These are phyloP conservation scores for Drosophila limbata DNA, from an alignment of 2,888 invertebrate species.

Conservation along the genomic window DNA sequence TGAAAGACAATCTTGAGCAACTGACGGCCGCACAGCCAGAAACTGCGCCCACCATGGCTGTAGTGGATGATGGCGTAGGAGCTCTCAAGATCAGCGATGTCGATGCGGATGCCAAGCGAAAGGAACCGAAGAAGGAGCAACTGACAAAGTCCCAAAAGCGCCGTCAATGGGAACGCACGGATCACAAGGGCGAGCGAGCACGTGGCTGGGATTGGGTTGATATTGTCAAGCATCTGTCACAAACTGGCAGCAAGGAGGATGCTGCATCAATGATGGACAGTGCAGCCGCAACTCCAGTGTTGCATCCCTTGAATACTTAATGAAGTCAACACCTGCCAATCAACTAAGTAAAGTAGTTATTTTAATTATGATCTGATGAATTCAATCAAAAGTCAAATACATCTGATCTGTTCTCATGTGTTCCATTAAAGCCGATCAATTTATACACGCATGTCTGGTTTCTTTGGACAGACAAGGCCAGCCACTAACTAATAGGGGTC, in stretches of 20 bases:
- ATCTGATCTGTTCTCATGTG: constrained; percentile 37
- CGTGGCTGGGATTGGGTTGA: constrained; percentile 98
- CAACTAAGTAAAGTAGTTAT: constrained; percentile 38
- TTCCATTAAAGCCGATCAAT: constrained; percentile 63
- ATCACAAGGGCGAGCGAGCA: constrained; percentile 93
- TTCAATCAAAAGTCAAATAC: constrained; percentile 35
- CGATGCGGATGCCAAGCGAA: constrained; percentile 86
- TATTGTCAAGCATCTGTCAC: constrained; percentile 97
- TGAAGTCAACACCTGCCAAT: constrained; percentile 11
- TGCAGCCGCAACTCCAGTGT: constrained; percentile 33
- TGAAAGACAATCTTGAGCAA: constrained; percentile 92
- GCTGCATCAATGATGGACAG: constrained; percentile 44
- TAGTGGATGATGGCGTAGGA: constrained; percentile 75
- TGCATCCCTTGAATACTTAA: constrained; percentile 49
- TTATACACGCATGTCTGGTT: constrained; percentile 49
- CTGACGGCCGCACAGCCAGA: constrained; percentile 91
- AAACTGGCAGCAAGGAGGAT: constrained; percentile 87
- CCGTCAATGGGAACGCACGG: constrained; percentile 93
- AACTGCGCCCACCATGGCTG: constrained; percentile 60
- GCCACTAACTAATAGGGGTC: constrained; percentile 50
- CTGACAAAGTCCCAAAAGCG: constrained; percentile 96
- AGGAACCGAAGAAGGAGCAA: constrained; percentile 91
- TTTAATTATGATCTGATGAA: constrained; percentile 24
- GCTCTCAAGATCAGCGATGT: constrained; percentile 83
- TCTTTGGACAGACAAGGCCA: constrained; percentile 53